Conservation (phyloP, 1,140 invertebrate species). For the Harlomillsia oculata region DNA sequence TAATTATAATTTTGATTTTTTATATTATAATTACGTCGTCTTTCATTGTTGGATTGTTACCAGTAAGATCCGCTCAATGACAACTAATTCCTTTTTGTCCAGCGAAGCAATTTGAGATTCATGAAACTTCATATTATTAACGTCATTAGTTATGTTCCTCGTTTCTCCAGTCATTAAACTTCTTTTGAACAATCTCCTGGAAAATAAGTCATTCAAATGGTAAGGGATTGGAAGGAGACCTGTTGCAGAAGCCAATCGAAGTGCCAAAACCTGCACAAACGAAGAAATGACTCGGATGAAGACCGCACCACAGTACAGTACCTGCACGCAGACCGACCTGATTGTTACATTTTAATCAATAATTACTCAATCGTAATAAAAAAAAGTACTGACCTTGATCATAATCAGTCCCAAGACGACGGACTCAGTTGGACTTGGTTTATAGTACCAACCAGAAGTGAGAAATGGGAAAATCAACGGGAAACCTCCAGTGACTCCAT, state of each 20-base stretch:
- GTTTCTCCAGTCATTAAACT: conserved; percentile 1
- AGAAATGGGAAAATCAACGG: conserved; percentile 21
- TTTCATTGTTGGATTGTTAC: background rate
- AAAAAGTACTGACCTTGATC: conserved; percentile 15
- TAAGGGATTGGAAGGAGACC: conserved; percentile 23
- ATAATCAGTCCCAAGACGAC: conserved; percentile 22
- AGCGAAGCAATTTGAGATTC: no score
- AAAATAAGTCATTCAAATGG: conserved; percentile 26
- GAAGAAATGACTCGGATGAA: background rate
- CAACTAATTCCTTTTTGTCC: background rate
- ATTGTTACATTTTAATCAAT: background rate
- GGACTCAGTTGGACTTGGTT: conserved; percentile 24
- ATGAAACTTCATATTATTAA: no score
- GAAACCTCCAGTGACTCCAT: background rate
- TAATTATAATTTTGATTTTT: background rate
- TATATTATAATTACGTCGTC: background rate
- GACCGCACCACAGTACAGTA: no score
- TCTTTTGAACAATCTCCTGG: conserved; percentile 11
- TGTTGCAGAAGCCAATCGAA: conserved; percentile 14
- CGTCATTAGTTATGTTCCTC: no score
- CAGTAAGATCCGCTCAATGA: conserved; percentile 2
- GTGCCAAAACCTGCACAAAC: conserved; percentile 13
- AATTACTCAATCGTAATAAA: background rate
- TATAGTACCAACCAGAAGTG: conserved; percentile 25
- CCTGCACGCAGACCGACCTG: no score